These are phyloP conservation scores for Chaitophorus viminalis DNA, from an alignment of 2,888 invertebrate species.

Conservation along the genomic window DNA sequence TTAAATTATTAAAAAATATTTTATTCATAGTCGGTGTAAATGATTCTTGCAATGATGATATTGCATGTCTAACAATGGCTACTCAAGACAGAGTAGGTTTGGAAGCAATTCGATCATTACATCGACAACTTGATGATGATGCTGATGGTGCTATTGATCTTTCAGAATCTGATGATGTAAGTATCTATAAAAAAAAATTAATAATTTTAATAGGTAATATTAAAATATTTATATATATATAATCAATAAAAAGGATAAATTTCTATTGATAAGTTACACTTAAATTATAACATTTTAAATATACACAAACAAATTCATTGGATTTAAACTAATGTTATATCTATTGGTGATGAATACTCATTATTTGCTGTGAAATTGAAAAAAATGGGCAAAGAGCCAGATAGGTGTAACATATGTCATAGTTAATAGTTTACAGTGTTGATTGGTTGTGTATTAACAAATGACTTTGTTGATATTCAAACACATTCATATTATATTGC, in stretches of 20 bases:
- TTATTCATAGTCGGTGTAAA: slow-evolving; percentile 60
- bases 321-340: background rate
- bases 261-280: background rate
- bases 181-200: slow-evolving; percentile 66
- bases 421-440: background rate
- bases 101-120: slow-evolving; percentile 92
- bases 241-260: background rate
- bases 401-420: slow-evolving; percentile 6
- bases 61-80: slow-evolving; percentile 77
- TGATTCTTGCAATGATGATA: slow-evolving; percentile 76
- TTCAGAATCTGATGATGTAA: slow-evolving; percentile 96
- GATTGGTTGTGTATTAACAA: slow-evolving; percentile 23
- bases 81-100: slow-evolving; percentile 86
- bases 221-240: background rate
- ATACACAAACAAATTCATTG: background rate
- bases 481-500: slow-evolving; percentile 5
- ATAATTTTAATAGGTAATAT: background rate
- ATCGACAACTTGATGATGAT: slow-evolving; percentile 96
- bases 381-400: slow-evolving; percentile 33
- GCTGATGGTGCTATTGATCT: slow-evolving; percentile 97
- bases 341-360: background rate
- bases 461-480: background rate
- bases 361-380: background rate
- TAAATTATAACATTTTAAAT: background rate
- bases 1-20: background rate